These are phyloP conservation scores for Nilaparvata lugens DNA, from an alignment of 1,140 invertebrate species.

Conservation along the genomic window DNA sequence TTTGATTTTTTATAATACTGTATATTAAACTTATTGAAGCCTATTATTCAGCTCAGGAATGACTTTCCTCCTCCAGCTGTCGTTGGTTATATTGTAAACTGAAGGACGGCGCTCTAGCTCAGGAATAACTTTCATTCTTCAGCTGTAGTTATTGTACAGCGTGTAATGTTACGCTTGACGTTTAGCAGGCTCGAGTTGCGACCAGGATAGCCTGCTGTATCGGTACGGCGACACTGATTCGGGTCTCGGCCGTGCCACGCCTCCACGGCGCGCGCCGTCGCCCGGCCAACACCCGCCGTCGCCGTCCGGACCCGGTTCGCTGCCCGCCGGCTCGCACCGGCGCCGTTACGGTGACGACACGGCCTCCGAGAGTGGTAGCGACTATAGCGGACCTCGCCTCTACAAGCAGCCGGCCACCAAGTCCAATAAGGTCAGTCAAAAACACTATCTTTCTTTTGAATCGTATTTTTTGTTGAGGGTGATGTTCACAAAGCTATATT, in stretches of 20 bases:
- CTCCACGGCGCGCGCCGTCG: constrained; percentile 67
- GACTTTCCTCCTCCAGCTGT: too few relatives aligned
- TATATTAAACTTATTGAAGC: too few relatives aligned
- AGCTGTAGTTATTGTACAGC: too few relatives aligned
- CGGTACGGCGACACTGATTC: constrained; percentile 59
- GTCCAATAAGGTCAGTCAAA: constrained; percentile 57
- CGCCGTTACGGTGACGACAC: constrained; percentile 71
- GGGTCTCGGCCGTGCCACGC: constrained; percentile 67
- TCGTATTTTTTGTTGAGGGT: background rate
- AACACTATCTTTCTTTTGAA: background rate
- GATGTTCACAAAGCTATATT: background rate
- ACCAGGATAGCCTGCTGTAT: constrained; percentile 42
- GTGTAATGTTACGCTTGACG: too few relatives aligned
- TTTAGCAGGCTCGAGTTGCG: constrained; percentile 42
- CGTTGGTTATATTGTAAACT: too few relatives aligned
- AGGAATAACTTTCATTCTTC: too few relatives aligned
- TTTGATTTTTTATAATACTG: too few relatives aligned
- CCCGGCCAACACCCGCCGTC: constrained; percentile 61
- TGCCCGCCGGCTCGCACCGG: constrained; percentile 65
- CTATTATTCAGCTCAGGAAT: too few relatives aligned
- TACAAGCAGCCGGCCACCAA: constrained; percentile 95
- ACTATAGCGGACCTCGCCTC: constrained; percentile 45
- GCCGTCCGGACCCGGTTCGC: constrained; percentile 65
- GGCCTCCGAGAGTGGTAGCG: constrained; percentile 61
- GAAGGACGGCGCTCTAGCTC: too few relatives aligned